Evolutionary conservation across 2,797 vertebrate genomes (phyloP).

Genomic region (Aselliscus stoliczkanus): DNA sequence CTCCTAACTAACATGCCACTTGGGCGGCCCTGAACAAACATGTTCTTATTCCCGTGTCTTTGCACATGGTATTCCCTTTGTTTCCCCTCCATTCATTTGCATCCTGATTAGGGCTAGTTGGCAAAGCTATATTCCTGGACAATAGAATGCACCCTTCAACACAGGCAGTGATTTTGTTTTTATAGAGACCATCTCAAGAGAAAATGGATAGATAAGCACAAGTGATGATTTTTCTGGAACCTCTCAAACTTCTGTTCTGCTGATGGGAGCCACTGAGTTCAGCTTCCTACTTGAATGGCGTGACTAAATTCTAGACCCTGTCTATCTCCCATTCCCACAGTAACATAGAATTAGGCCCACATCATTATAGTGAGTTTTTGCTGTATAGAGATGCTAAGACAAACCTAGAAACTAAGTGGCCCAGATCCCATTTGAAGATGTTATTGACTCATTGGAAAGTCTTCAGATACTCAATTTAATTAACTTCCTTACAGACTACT

Average conservation of each 20-base stretch:
- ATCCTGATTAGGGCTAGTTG: not conserved
- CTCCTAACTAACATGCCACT: too few relatives aligned
- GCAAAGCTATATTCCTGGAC: not conserved
- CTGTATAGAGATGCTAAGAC: not conserved
- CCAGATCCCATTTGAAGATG: not conserved
- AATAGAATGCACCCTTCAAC: not conserved
- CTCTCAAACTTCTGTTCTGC: not conserved
- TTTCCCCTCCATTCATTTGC: not conserved
- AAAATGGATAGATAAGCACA: not conserved
- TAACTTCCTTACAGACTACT: not conserved
- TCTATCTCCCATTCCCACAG: too few relatives aligned
- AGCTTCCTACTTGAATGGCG: not conserved
- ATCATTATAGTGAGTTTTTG: not conserved
- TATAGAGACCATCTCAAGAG: not conserved
- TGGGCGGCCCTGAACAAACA: too few relatives aligned
- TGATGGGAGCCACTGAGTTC: not conserved
- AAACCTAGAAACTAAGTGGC: not conserved
- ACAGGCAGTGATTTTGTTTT: not conserved
- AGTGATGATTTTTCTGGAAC: not conserved
- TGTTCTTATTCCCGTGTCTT: not conserved
- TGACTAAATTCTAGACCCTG: not conserved
- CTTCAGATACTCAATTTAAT: not conserved
- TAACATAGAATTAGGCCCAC: not conserved
- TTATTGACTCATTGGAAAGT: not conserved
- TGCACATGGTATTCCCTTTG: not conserved